Percentiles rank a stretch among this genome's conserved stretches.
These are phyloP conservation scores for Excalfactoria chinensis DNA, from an alignment of 2,113 vertebrate species.

Conservation along the genomic window DNA sequence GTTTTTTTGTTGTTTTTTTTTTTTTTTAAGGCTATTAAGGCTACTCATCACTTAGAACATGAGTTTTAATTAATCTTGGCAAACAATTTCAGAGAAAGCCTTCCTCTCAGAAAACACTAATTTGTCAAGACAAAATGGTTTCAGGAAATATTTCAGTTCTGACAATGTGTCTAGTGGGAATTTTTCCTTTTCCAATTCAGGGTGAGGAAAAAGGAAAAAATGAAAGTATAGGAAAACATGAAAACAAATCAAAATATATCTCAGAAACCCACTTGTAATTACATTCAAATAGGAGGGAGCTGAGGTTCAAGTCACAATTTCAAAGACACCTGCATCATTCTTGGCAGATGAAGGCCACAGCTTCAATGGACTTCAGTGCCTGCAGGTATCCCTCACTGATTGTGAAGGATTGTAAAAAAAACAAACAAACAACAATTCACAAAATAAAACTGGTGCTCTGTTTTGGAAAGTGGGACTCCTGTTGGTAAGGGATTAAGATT, in stretches of 20 bases:
- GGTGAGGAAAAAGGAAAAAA: neutral
- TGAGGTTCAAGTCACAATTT: neutral
- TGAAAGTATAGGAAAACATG: neutral
- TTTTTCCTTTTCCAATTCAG: neutral
- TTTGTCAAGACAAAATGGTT: slow-evolving; percentile 9
- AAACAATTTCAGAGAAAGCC: neutral
- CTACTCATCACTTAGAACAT: neutral
- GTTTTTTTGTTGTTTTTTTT: fast-evolving
- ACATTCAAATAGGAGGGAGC: neutral
- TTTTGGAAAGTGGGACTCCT: neutral
- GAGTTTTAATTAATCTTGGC: slow-evolving; percentile 56
- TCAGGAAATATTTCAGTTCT: neutral
- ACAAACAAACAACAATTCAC: neutral
- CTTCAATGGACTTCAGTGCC: neutral
- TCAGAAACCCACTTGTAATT: neutral
- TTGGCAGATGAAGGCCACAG: neutral
- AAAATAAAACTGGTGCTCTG: neutral
- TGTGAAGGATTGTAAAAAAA: neutral
- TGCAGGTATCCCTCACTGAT: neutral
- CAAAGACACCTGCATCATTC: neutral
- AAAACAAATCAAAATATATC: neutral
- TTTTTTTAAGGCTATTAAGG: neutral
- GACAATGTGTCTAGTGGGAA: neutral
- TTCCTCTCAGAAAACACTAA: neutral
- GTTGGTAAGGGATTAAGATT: neutral